A percentile compares a stretch with the other conserved stretches of the same genome.
Evolutionary conservation across 2,113 vertebrate genomes (phyloP).

Genomic region (Isichthys henryi): DNA sequence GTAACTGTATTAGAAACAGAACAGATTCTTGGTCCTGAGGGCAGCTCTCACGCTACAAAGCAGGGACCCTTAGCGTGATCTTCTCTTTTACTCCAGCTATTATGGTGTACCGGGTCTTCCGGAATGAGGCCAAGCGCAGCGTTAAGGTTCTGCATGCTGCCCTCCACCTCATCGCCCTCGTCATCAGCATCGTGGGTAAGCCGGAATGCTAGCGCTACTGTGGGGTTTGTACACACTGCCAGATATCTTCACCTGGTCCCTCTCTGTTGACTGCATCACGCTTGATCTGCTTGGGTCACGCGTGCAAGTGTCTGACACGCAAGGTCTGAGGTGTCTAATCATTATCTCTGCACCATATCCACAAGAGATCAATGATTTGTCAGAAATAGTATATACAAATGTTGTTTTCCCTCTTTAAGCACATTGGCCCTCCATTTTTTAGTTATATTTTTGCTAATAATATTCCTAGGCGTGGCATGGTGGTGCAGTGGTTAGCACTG

Average conservation of each 20-base stretch:
- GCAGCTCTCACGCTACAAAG: not conserved
- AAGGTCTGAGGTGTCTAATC: not conserved
- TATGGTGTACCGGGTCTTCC: slow-evolving; percentile 82
- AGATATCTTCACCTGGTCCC: not conserved
- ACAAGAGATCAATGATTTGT: not conserved
- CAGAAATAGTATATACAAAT: not conserved
- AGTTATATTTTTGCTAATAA: not conserved
- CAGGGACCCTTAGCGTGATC: not conserved
- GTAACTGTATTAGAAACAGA: not conserved
- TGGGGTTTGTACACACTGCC: not conserved
- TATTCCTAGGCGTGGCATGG: not conserved
- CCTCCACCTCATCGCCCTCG: slow-evolving; percentile 70
- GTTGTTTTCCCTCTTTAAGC: not conserved
- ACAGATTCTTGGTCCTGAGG: not conserved
- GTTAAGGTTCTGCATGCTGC: slow-evolving; percentile 74
- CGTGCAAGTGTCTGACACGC: not conserved
- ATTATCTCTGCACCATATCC: not conserved
- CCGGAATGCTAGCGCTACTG: not conserved
- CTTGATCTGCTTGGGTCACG: not conserved
- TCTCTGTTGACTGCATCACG: not conserved
- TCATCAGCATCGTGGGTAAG: slow-evolving; percentile 66
- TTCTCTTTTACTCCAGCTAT: slow-evolving; percentile 59
- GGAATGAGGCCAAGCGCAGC: slow-evolving; percentile 70
- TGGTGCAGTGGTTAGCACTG: no score
- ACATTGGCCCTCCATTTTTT: not conserved